Conservation (phyloP, 2,113 vertebrate species). For the Mobula hypostoma region DNA sequence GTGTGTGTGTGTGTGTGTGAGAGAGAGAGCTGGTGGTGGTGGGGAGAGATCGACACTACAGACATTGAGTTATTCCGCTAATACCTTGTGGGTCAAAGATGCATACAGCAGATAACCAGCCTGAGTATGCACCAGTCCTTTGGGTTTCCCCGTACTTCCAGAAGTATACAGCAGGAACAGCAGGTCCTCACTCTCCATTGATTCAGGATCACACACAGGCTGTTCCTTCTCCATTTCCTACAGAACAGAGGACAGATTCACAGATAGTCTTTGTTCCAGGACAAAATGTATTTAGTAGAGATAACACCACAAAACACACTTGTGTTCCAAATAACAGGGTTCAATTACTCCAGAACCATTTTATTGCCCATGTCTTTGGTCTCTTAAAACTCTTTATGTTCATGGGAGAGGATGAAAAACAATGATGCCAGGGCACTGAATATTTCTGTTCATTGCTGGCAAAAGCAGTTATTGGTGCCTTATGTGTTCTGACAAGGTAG, state of each 20-base stretch:
- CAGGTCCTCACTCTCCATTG: conserved; percentile 77
- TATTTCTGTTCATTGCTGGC: not conserved
- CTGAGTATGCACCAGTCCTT: conserved; percentile 81
- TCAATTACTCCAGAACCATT: not conserved
- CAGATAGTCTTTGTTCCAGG: not conserved
- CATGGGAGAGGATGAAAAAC: not conserved
- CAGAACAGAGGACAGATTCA: not conserved
- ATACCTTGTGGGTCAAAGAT: conserved; percentile 80
- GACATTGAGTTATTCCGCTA: not conserved
- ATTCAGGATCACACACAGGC: conserved; percentile 61
- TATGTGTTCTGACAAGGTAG: not conserved
- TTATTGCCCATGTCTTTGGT: not conserved
- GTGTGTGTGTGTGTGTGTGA: too few species aligned
- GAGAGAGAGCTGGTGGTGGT: not conserved
- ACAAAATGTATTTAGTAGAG: not conserved
- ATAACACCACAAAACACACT: not conserved
- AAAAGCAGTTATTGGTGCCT: too few species aligned
- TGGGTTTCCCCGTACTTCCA: conserved; percentile 79
- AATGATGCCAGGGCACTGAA: not conserved
- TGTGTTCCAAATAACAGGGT: not conserved
- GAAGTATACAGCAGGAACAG: conserved; percentile 86
- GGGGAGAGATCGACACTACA: not conserved
- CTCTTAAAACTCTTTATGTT: not conserved
- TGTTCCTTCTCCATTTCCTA: conserved; percentile 74
- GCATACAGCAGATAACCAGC: conserved; percentile 82